Percentiles rank a stretch among this genome's conserved stretches.
Evolutionary conservation across 2,113 vertebrate species (phyloP).

Genomic region (Origma solitaria): DNA sequence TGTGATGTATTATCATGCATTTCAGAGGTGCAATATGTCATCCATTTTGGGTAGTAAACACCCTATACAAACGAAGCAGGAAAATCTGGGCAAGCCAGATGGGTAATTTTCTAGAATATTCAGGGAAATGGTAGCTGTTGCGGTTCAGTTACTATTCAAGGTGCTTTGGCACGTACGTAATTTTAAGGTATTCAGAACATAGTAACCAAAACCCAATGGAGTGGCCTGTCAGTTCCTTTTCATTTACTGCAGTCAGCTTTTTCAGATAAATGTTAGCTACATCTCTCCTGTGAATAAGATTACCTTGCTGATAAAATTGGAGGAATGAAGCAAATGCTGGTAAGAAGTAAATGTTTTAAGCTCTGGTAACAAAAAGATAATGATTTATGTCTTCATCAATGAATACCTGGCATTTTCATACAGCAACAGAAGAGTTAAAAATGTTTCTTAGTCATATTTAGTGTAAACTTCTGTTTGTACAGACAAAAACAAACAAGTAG

Average conservation of each 20-base stretch:
- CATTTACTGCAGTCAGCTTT: constrained; percentile 16
- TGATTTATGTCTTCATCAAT: background rate
- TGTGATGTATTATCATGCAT: background rate
- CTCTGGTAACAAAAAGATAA: background rate
- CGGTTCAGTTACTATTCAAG: constrained; percentile 58
- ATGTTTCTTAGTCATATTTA: background rate
- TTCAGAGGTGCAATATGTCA: constrained; percentile 22
- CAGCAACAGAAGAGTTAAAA: background rate
- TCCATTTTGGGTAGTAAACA: constrained; percentile 35
- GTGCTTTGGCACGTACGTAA: constrained; percentile 48
- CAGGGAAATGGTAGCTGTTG: constrained; percentile 21
- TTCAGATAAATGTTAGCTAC: background rate
- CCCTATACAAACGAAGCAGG: background rate
- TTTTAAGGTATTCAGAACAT: constrained; percentile 43
- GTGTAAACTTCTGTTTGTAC: background rate
- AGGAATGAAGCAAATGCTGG: background rate
- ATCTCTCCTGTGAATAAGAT: background rate
- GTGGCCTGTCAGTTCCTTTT: constrained; percentile 60
- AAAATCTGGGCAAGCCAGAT: constrained; percentile 38
- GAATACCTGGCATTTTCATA: background rate
- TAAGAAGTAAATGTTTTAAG: background rate
- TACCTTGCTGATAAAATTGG: background rate
- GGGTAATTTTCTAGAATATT: constrained; percentile 51
- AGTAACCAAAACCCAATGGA: constrained; percentile 52
- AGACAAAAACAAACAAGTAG: background rate